Evolutionary conservation across 2,113 vertebrate genomes (phyloP).

Genomic region (Toxotes jaculatrix): DNA sequence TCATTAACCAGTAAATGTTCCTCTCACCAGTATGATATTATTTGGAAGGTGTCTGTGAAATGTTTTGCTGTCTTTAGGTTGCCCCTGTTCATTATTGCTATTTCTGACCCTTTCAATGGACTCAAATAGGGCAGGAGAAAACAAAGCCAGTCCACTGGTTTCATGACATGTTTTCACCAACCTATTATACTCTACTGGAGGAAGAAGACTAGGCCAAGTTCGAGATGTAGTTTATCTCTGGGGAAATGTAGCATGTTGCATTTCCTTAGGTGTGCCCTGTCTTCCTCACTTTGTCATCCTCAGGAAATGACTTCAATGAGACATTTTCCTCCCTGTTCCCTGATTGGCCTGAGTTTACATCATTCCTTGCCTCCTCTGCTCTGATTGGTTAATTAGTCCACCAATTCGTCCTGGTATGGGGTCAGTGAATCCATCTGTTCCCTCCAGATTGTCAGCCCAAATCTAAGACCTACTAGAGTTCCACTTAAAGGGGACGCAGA

Average conservation of each 20-base stretch:
- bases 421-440: conserved; percentile 71
- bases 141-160: neutral
- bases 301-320: conserved; percentile 56
- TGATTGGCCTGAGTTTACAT: conserved; percentile 18
- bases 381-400: conserved; percentile 48
- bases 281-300: conserved; percentile 59
- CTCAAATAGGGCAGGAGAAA: neutral
- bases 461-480: conserved; percentile 57
- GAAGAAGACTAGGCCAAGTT: conserved; percentile 14
- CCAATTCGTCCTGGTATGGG: conserved; percentile 40
- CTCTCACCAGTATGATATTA: conserved; percentile 19
- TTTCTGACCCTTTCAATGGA: conserved; percentile 9
- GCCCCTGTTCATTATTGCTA: conserved; percentile 19
- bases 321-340: conserved; percentile 41
- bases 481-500: conserved; percentile 53
- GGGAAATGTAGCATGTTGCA: conserved; percentile 40
- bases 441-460: conserved; percentile 52
- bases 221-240: conserved; percentile 28
- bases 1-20: conserved; percentile 22
- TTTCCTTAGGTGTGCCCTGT: conserved; percentile 54
- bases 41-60: conserved; percentile 34
- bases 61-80: conserved; percentile 20
- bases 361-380: conserved; percentile 27
- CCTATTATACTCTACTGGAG: conserved; percentile 12
- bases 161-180: neutral